phyloP scores from a whole-genome alignment of 2,888 invertebrate species.

The Drosophila aldrichi region DNA sequence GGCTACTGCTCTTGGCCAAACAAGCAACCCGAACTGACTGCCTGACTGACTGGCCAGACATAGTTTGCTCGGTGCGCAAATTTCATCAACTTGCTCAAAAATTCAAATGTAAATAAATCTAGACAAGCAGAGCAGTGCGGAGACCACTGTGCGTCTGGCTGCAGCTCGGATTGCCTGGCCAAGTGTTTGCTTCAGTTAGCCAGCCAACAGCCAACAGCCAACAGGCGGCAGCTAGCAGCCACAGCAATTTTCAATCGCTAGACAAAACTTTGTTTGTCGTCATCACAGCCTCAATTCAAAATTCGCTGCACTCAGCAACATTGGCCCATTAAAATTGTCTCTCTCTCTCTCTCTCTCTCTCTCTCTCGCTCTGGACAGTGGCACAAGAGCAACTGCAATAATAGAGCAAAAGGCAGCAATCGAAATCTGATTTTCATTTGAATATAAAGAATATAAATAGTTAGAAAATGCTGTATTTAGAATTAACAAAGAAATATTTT shows the following conservation, averaged over 20 bases:
- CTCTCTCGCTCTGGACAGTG: conserved; percentile 25
- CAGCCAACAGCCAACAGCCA: conserved; percentile 61
- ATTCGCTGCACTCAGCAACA: conserved; percentile 74
- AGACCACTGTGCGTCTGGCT: conserved; percentile 39
- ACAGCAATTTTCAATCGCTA: conserved; percentile 79
- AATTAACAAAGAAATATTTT: too few species aligned
- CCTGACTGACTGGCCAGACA: conserved; percentile 34
- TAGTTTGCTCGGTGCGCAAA: conserved; percentile 72
- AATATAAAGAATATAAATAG: too few species aligned
- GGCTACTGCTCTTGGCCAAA: conserved; percentile 32
- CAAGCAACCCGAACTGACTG: conserved; percentile 13
- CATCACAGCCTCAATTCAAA: conserved; percentile 44
- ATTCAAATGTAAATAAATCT: conserved; percentile 81
- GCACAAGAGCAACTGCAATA: background rate
- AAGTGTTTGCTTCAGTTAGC: conserved; percentile 66
- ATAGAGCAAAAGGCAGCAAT: background rate
- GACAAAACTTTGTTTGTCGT: conserved; percentile 75
- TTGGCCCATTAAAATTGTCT: conserved; percentile 46
- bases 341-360: background rate
- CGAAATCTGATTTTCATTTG: background rate
- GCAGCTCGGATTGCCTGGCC: conserved; percentile 21
- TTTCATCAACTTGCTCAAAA: conserved; percentile 69
- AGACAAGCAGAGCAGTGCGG: conserved; percentile 36
- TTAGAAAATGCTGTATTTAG: too few species aligned
- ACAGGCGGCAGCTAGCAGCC: conserved; percentile 67